Base-by-base conservation (phyloP, 2,888 invertebrate species). In the Diaprepes abbreviatus region DNA sequence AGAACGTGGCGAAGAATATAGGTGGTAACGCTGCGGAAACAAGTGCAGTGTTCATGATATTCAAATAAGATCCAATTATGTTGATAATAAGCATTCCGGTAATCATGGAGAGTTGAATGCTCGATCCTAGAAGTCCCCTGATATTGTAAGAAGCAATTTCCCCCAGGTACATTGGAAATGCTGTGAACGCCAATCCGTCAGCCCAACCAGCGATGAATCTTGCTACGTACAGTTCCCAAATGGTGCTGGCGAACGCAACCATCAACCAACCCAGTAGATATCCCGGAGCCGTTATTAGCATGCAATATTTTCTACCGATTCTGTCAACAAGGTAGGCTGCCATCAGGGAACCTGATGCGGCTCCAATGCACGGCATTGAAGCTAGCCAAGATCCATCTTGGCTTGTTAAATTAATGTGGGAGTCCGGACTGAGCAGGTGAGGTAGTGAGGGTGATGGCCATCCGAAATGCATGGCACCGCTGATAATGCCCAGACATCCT, bases 391-490 rank as follows among this genome's bases (percentile, higher is more conserved):
- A 89, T 72, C 88, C 87, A 78, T 89, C 85, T 68, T 85, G 85
- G 24, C 81, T 72, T 7, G 86, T 83, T 35, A 88, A 71, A 3
- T 63, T 66, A 5, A 79, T 64, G 9, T 74, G 64, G 9, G 79
- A 79, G 35, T 74, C 71, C n/a, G 70, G 84, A 12, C 70, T 19
- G 76, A 73, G 68, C 82, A 90, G 85, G 78, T 85, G 84, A 9
- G 87, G 85, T 17, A 90, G 79, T 10, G 89, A 88, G n/a, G 89
- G 89, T 40, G 89, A 89, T 21, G 89, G 88, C 89, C 89, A 89
- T 54, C 89, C 89, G 79, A 83, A 84, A 74, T 84, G 83, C 81
- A 85, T 82, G 7, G 83, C 84, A 64, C 82, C 81, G 17, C 80
- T 79, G 59, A 84, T 76, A 14, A 83, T 80, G 14, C 80, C 78